Evolutionary conservation across 92 coral and sea anemone species (phyloP).

Genomic region (Umimayanthus kanabou): DNA sequence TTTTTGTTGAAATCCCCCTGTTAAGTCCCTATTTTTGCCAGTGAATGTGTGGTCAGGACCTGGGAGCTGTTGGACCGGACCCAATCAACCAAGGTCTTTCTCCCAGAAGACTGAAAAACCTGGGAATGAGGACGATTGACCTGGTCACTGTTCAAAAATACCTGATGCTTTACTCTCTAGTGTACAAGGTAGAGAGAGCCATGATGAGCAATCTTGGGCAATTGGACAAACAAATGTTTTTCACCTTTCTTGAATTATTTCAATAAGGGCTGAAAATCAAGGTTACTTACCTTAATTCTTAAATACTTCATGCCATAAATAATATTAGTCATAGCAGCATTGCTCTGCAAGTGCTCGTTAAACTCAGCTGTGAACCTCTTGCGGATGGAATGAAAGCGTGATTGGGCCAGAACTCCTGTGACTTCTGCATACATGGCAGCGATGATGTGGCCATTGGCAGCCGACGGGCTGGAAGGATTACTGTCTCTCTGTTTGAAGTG

Average conservation of each 20-base stretch:
- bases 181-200: no score
- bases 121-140: no score
- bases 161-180: no score
- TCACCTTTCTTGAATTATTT: no score
- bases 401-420: constrained; percentile 88
- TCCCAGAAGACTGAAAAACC: no score
- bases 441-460: constrained; percentile 84
- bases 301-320: constrained; percentile 99
- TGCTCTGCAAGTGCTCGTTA: constrained; percentile 84
- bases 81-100: no score
- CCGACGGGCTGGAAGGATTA: constrained; percentile 76
- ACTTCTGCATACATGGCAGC: constrained; percentile 99
- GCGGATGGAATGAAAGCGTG: constrained; percentile 84
- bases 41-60: no score
- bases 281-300: constrained; percentile 84
- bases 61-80: no score
- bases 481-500: constrained; percentile 90
- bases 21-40: not conserved
- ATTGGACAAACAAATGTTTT: not conserved
- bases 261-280: not conserved
- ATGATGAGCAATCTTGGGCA: not conserved
- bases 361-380: constrained; percentile 91
- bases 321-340: constrained; percentile 80
- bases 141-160: no score
- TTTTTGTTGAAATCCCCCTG: no score